phyloP scores from a whole-genome alignment of 1,140 invertebrate genomes.

The Philotrypesis tridentata region DNA sequence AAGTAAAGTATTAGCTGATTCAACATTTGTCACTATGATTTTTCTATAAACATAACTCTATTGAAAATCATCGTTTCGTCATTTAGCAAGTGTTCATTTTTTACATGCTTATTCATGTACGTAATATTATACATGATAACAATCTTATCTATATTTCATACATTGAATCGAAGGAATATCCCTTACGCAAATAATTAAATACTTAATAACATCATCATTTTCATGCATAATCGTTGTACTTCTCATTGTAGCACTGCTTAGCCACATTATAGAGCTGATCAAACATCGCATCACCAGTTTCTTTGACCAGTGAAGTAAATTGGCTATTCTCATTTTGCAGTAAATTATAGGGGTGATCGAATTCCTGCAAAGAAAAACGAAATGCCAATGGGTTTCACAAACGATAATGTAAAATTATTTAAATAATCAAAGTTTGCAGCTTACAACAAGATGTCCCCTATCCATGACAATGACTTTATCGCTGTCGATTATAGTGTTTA shows the following conservation, averaged over 20 bases:
- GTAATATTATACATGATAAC: background rate
- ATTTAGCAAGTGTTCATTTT: too few species aligned
- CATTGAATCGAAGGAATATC: background rate
- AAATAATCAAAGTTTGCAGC: background rate
- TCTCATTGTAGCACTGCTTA: constrained; percentile 23
- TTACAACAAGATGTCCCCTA: constrained; percentile 37
- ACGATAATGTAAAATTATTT: background rate
- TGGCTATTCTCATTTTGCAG: constrained; percentile 21
- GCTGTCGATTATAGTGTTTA: constrained; percentile 42
- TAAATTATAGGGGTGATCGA: constrained; percentile 38
- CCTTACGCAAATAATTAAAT: background rate
- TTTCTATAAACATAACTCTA: too few species aligned
- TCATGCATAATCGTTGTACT: background rate
- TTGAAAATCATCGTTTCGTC: too few species aligned
- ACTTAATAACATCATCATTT: background rate
- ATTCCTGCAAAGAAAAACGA: constrained; percentile 32
- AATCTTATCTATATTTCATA: background rate
- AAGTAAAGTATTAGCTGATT: background rate
- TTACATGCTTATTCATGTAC: background rate
- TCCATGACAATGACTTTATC: constrained; percentile 42
- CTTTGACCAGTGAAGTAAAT: constrained; percentile 25
- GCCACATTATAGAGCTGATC: constrained; percentile 22
- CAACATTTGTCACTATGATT: background rate
- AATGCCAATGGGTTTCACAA: background rate
- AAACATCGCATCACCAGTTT: constrained; percentile 34